These are phyloP conservation scores for Chunga burmeisteri DNA, from an alignment of 2,113 vertebrate genomes.

Conservation along the genomic window DNA sequence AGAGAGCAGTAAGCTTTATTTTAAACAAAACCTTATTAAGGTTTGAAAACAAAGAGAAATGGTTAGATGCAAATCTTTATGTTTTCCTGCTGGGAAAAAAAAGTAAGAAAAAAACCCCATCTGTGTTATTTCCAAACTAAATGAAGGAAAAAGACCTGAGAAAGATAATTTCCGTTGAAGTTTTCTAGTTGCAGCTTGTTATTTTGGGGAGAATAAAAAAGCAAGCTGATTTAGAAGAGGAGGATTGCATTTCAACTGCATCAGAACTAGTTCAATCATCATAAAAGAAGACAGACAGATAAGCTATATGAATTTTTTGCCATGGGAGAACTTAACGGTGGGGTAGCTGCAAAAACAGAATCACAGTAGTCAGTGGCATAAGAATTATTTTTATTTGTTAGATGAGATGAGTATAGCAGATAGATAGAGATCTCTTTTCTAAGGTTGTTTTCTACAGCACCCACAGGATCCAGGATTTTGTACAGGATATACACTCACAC, in stretches of 20 bases:
- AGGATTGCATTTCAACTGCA: background rate
- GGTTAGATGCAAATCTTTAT: background rate
- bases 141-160: background rate
- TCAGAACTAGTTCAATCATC: background rate
- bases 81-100: background rate
- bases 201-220: background rate
- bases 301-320: background rate
- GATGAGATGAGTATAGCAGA: background rate
- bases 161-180: background rate
- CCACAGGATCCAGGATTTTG: background rate
- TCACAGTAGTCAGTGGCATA: background rate
- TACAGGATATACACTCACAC: background rate
- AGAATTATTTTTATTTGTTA: background rate
- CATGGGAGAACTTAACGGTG: background rate
- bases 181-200: background rate
- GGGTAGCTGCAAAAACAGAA: background rate
- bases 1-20: background rate
- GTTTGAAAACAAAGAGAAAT: background rate
- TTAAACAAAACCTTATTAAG: background rate
- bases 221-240: background rate
- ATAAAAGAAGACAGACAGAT: background rate
- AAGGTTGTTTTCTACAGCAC: background rate
- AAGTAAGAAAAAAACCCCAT: background rate
- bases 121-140: background rate
- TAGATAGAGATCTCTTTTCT: background rate